These are phyloP conservation scores for Calidris pygmaea DNA, from an alignment of 2,113 vertebrate genomes.

Conservation along the genomic window DNA sequence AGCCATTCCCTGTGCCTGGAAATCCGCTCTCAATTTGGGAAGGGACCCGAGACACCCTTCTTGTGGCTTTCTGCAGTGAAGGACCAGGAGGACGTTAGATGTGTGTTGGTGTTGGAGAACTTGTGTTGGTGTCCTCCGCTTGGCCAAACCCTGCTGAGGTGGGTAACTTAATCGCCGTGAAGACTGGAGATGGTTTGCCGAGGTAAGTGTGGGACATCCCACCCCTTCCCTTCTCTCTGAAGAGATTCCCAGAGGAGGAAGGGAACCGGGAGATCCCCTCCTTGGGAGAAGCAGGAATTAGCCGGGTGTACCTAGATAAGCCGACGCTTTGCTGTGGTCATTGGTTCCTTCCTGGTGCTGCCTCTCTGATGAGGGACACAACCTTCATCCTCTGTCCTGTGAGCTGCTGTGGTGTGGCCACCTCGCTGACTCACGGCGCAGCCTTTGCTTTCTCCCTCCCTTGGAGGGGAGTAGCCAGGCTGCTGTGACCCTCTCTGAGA, in stretches of 20 bases:
- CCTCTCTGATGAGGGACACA: fast-evolving
- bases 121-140: not conserved
- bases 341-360: not conserved
- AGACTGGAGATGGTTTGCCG: not conserved
- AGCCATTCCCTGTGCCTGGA: not conserved
- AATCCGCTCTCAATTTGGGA: not conserved
- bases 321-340: fast-evolving
- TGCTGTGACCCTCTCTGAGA: not conserved
- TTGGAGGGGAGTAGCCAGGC: not conserved
- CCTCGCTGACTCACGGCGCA: not conserved
- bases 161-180: fast-evolving
- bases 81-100: not conserved
- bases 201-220: not conserved
- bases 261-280: not conserved
- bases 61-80: not conserved
- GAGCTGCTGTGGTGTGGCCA: fast-evolving
- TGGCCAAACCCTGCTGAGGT: not conserved
- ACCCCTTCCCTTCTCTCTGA: not conserved
- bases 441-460: not conserved
- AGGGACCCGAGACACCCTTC: not conserved
- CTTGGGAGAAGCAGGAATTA: fast-evolving
- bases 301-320: not conserved
- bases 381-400: not conserved
- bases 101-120: no score
- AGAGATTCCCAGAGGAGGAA: not conserved